Conservation (phyloP, 1,140 invertebrate species). For the Argopecten irradians region DNA sequence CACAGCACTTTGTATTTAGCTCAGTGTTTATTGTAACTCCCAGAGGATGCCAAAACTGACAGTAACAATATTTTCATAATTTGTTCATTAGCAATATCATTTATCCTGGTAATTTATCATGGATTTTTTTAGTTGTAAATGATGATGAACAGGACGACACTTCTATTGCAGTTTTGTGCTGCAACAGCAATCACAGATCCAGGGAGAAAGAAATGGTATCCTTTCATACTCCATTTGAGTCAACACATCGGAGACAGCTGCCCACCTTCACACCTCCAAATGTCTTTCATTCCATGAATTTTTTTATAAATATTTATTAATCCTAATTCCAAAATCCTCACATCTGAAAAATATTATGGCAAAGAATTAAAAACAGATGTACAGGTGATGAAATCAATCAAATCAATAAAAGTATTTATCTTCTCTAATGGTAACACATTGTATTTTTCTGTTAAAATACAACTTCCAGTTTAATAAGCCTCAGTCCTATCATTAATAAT, state of each 20-base stretch:
- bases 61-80: background rate
- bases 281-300: background rate
- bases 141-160: background rate
- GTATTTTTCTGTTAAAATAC: no score
- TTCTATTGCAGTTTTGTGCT: background rate
- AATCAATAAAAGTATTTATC: no score
- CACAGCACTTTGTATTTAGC: background rate
- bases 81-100: background rate
- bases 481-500: slow-evolving; percentile 22
- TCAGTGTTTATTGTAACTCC: background rate
- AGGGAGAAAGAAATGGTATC: background rate
- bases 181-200: background rate
- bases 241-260: background rate
- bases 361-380: no score
- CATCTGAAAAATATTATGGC: slow-evolving; percentile 12
- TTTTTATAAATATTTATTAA: slow-evolving; percentile 3
- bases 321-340: background rate
- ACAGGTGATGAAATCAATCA: background rate
- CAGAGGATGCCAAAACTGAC: background rate
- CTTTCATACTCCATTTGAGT: background rate
- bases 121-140: background rate
- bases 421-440: no score
- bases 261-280: background rate
- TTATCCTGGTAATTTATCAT: background rate
- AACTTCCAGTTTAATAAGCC: background rate